Evolutionary conservation across 2,888 invertebrate genomes (phyloP).

Genomic region (Oscheius sp.): DNA sequence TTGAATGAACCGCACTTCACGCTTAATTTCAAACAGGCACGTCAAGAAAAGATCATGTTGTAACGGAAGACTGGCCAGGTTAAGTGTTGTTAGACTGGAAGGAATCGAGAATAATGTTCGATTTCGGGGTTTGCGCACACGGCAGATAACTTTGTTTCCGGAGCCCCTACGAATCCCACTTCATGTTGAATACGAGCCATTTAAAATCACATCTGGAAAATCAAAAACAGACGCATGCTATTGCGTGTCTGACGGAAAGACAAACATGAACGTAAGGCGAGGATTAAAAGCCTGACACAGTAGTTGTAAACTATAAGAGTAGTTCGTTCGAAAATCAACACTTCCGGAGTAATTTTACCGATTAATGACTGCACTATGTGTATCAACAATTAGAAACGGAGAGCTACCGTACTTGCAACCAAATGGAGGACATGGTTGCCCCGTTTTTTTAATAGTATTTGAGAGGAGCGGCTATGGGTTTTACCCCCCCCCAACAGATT

Average conservation of each 20-base stretch:
- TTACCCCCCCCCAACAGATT: conserved; percentile 14
- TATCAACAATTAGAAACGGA: background rate
- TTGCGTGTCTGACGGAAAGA: background rate
- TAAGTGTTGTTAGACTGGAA: conserved; percentile 17
- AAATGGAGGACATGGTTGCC: background rate
- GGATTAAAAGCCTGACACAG: conserved; percentile 28
- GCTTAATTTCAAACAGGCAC: background rate
- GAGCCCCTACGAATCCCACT: conserved; percentile 10
- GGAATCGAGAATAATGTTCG: conserved; percentile 25
- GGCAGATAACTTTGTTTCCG: conserved; percentile 28
- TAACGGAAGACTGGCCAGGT: background rate
- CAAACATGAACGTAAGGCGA: background rate
- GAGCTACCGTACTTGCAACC: background rate
- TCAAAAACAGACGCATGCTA: background rate
- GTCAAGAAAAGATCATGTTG: too few relatives aligned
- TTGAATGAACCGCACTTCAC: conserved; percentile 4
- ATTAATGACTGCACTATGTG: conserved; percentile 19
- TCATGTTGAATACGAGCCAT: conserved; percentile 21
- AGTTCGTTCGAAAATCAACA: conserved; percentile 23
- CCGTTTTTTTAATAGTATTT: conserved; percentile 2
- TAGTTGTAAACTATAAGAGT: conserved; percentile 20
- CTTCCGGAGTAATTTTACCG: conserved; percentile 3
- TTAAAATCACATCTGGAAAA: background rate
- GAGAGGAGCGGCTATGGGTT: conserved; percentile 14
- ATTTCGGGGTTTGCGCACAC: conserved; percentile 17